These are phyloP conservation scores for Cenopis cana DNA, from an alignment of 2,888 invertebrate genomes.

Conservation along the genomic window DNA sequence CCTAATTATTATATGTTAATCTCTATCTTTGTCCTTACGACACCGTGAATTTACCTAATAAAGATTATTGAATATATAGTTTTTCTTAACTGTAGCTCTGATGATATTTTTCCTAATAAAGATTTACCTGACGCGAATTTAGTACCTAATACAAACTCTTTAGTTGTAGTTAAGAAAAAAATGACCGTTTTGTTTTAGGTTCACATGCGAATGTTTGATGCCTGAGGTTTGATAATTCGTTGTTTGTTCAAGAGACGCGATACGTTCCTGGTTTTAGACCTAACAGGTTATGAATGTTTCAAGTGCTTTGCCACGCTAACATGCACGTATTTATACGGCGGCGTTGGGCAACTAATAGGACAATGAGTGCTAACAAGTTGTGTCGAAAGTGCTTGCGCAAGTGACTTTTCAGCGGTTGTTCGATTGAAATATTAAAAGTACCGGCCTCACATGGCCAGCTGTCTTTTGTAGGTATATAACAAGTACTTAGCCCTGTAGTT, in stretches of 20 bases:
- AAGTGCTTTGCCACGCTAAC: conserved; percentile 30
- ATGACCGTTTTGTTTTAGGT: too few relatives aligned
- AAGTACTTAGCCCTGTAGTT: background rate
- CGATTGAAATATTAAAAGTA: conserved; percentile 20
- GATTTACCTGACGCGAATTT: too few relatives aligned
- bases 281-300: conserved; percentile 3
- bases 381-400: conserved; percentile 39
- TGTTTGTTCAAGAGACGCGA: too few relatives aligned
- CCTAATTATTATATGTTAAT: background rate
- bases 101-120: too few relatives aligned
- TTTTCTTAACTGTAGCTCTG: too few relatives aligned
- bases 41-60: too few relatives aligned
- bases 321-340: conserved; percentile 35
- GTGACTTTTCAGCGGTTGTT: conserved; percentile 19
- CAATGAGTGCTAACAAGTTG: conserved; percentile 43
- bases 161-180: too few relatives aligned
- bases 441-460: background rate
- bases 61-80: too few relatives aligned
- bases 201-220: too few relatives aligned
- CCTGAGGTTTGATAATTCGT: too few relatives aligned
- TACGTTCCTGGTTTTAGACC: background rate
- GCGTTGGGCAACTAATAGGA: conserved; percentile 39
- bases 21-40: too few relatives aligned
- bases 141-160: too few relatives aligned
- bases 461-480: background rate